Base-by-base conservation (phyloP, 2,888 invertebrate genomes). In the Byasa hedistus region DNA sequence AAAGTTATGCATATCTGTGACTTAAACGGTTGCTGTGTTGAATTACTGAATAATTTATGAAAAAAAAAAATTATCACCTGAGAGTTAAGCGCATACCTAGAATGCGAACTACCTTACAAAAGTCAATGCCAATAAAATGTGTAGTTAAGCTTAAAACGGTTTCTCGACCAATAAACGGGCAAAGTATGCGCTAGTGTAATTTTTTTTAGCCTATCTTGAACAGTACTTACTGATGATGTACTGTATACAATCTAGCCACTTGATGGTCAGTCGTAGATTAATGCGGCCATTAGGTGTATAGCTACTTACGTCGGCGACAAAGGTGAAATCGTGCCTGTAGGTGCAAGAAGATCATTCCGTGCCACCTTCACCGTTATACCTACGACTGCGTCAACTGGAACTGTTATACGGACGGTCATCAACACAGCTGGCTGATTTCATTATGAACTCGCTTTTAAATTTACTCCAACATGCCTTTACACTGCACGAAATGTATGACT, bases 321-420 rank as follows among this genome's bases (percentile, higher is more conserved):
- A 83, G 82, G 84, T 80, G 78, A 79, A 80, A 75, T 83, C 79
- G 79, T 80, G 78, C 73, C 69, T 67, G 75, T 75, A 72, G 58
- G 73, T 72, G 72, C 74, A 77, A 80, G 80, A 81, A 74, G 71
- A 70, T 58, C 44, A 48, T 62, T 52, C 44, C 44, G 36, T 17
- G n/a, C 27, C 22, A 66, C 57, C 36, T 36, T 57, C 10, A 57
- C 60, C 60, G 66, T 66, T 66, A 62, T 58, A 58, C 44, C 61
- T 61, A 57, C 32, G 27, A 52, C 39, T 57, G 52, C n/a, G 58
- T 52, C 51, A 19, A 52, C 24, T 64, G 21, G 55, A 51, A 27
- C 52, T 22, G 57, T 44, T 44, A 17, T 44, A 0, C 15, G 4
- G 44, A 44, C 32, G 32, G 32, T 32, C 32, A 32, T 10, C 10